Percentiles rank a stretch among this genome's conserved stretches.
These are phyloP conservation scores for Tor tambroides DNA, from an alignment of 2,113 vertebrate genomes.

Conservation along the genomic window DNA sequence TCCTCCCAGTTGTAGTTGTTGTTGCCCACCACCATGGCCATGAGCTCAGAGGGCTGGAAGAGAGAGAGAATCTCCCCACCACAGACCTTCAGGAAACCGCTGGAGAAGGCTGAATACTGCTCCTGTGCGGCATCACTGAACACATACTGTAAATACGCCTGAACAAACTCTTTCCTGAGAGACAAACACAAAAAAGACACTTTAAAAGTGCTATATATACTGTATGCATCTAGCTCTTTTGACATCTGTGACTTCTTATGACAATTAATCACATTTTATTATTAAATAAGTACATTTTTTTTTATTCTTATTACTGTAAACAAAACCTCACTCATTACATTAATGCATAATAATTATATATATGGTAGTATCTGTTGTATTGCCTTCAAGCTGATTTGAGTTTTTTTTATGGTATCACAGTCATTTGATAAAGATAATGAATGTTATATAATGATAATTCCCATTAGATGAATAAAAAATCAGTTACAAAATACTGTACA, in stretches of 20 bases:
- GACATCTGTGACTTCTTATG: no score
- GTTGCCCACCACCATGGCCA: conserved; percentile 98
- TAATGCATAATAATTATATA: not conserved
- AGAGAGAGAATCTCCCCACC: conserved; percentile 92
- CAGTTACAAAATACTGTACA: not conserved
- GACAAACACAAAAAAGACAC: not conserved
- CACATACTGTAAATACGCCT: conserved; percentile 90
- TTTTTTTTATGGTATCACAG: not conserved
- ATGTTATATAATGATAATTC: not conserved
- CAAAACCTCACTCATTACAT: not conserved
- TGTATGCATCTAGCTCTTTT: no score
- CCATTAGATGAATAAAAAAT: not conserved
- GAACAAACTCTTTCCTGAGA: conserved; percentile 91
- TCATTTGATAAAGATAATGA: not conserved
- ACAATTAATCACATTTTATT: not conserved
- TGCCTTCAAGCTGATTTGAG: not conserved
- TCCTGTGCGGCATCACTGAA: conserved; percentile 86
- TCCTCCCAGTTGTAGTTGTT: conserved; percentile 98
- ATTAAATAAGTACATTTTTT: no score
- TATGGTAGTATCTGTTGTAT: not conserved
- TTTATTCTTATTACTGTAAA: not conserved
- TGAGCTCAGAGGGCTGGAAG: conserved; percentile 95
- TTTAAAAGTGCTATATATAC: no score
- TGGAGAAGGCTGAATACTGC: conserved; percentile 89
- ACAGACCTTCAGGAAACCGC: conserved; percentile 97